phyloP scores from a whole-genome alignment of 2,113 vertebrate genomes.

The Bos javanicus region DNA sequence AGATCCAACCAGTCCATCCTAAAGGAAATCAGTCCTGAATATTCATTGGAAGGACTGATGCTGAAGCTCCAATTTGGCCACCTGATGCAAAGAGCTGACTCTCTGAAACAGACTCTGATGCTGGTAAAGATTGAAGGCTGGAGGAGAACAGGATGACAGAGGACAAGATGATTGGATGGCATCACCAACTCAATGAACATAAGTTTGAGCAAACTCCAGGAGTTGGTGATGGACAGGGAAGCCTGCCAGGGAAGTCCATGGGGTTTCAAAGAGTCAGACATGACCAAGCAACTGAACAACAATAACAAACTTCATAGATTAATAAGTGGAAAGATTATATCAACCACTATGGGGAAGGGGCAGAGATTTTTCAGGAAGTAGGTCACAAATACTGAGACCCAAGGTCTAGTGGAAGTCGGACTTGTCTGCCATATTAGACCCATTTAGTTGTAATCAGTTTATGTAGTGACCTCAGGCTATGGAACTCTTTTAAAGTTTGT shows the following conservation, averaged over 20 bases:
- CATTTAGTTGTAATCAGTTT: not conserved
- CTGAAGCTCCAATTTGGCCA: not conserved
- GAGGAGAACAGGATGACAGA: not conserved
- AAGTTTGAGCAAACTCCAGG: fast-evolving
- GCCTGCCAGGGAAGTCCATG: not conserved
- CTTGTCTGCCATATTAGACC: not conserved
- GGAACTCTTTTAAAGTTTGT: not conserved
- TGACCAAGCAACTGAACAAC: not conserved
- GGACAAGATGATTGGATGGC: not conserved
- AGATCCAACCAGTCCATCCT: not conserved
- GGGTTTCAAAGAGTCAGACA: not conserved
- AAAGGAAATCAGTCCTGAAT: not conserved
- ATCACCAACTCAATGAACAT: not conserved
- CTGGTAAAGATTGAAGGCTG: not conserved
- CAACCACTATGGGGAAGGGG: not conserved
- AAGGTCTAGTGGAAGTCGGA: not conserved
- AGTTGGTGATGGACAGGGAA: not conserved
- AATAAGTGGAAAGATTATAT: not conserved
- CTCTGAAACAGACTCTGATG: not conserved
- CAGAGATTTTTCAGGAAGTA: not conserved
- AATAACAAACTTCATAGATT: not conserved
- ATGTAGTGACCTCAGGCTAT: not conserved
- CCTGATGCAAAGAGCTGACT: not conserved
- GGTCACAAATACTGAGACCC: not conserved
- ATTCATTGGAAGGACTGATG: not conserved